These are phyloP conservation scores for Spinus olivaceus DNA, from an alignment of 2,797 vertebrate genomes.

Conservation along the genomic window DNA sequence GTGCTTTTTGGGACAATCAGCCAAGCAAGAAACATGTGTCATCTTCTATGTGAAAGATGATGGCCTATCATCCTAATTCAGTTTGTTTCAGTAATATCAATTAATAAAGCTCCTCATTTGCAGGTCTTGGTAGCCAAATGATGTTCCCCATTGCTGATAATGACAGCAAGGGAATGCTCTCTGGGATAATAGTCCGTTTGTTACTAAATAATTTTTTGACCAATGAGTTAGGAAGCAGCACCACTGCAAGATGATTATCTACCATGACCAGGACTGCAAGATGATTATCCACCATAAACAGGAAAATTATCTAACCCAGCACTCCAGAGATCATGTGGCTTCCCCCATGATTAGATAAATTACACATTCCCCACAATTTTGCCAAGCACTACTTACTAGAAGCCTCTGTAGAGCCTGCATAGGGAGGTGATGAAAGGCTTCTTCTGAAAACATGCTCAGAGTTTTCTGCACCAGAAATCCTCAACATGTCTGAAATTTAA, in stretches of 20 bases:
- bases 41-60: background rate
- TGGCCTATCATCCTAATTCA: background rate
- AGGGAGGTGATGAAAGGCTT: constrained; percentile 58
- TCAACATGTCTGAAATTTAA: constrained; percentile 20
- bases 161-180: background rate
- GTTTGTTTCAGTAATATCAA: background rate
- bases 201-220: background rate
- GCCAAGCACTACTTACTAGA: constrained; percentile 29
- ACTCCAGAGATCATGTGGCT: background rate
- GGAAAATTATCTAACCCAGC: background rate
- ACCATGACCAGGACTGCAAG: background rate
- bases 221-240: background rate
- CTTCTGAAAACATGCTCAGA: constrained; percentile 53
- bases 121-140: background rate
- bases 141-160: background rate
- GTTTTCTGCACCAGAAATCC: constrained; percentile 30
- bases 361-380: background rate
- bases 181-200: background rate
- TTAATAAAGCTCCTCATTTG: constrained; percentile 40
- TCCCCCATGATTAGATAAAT: background rate
- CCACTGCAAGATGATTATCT: background rate
- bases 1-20: constrained; percentile 36
- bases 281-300: background rate
- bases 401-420: constrained; percentile 39
- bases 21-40: background rate